Evolutionary conservation across 2,113 vertebrate species (phyloP).

Genomic region (Oncorhynchus nerka): DNA sequence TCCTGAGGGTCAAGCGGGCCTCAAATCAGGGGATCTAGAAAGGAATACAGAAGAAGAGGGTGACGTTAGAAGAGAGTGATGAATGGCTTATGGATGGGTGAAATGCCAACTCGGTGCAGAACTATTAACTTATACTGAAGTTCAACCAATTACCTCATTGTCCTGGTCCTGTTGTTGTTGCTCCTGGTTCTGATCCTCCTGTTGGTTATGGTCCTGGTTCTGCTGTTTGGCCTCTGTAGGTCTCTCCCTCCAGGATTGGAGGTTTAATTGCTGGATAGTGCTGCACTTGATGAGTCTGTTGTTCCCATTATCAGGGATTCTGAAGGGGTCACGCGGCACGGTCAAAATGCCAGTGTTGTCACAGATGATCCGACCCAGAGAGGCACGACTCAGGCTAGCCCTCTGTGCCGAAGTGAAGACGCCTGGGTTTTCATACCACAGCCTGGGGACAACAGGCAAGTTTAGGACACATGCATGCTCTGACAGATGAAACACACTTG

Average conservation of each 20-base stretch:
- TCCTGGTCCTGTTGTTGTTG: slow-evolving; percentile 2
- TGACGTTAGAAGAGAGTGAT: not conserved
- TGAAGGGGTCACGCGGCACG: slow-evolving; percentile 52
- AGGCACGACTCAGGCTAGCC: slow-evolving; percentile 18
- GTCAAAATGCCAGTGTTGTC: slow-evolving; percentile 69
- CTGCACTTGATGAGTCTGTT: slow-evolving; percentile 35
- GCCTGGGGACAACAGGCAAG: slow-evolving; percentile 44
- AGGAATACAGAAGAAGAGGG: slow-evolving; percentile 11
- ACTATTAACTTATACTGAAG: not conserved
- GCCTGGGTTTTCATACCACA: slow-evolving; percentile 69
- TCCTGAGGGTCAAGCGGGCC: slow-evolving; percentile 23
- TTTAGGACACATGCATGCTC: not conserved
- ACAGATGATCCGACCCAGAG: slow-evolving; percentile 70
- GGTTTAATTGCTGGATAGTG: slow-evolving; percentile 33
- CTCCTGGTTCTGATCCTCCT: not conserved
- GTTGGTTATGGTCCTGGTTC: not conserved
- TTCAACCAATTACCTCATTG: slow-evolving; percentile 48
- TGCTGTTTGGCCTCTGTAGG: not conserved
- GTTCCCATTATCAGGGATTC: slow-evolving; percentile 1
- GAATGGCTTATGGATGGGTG: not conserved
- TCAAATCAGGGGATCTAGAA: slow-evolving; percentile 38
- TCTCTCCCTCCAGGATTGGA: slow-evolving; percentile 60
- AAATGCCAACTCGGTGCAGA: not conserved
- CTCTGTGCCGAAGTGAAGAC: slow-evolving; percentile 64
- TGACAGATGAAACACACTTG: not conserved